Percentiles rank a stretch among this genome's conserved stretches.
Evolutionary conservation across 2,888 invertebrate genomes (phyloP).

Genomic region (Cerastoderma edule): DNA sequence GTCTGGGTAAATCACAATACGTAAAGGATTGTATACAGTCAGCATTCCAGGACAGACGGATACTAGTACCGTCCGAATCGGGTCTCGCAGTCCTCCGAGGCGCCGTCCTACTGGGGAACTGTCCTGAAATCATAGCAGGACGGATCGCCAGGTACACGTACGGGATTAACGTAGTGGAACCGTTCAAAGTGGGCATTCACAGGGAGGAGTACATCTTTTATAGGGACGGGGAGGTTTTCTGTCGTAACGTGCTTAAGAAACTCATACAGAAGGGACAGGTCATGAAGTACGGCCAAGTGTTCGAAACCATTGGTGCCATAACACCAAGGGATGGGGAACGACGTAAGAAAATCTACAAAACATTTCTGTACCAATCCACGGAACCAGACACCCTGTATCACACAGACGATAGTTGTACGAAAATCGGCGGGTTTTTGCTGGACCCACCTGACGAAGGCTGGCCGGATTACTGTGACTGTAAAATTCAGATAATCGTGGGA

Average conservation of each 20-base stretch:
- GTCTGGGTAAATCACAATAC: slow-evolving; percentile 27
- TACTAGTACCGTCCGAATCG: slow-evolving; percentile 23
- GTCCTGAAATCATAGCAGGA: slow-evolving; percentile 26
- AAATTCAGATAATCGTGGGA: slow-evolving; percentile 16
- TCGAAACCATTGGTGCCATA: slow-evolving; percentile 9
- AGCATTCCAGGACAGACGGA: slow-evolving; percentile 7
- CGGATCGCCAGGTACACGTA: slow-evolving; percentile 33
- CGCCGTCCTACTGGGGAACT: slow-evolving; percentile 26
- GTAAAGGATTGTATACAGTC: slow-evolving; percentile 15
- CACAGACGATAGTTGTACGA: slow-evolving; percentile 25
- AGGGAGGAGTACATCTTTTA: slow-evolving; percentile 26
- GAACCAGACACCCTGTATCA: slow-evolving; percentile 4
- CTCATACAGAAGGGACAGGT: slow-evolving; percentile 35
- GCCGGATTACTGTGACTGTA: slow-evolving; percentile 25
- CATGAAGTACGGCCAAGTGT: slow-evolving; percentile 24
- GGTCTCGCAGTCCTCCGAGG: slow-evolving; percentile 31
- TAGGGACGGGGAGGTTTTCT: slow-evolving; percentile 29
- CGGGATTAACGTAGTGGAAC: slow-evolving; percentile 26
- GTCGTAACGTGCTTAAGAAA: slow-evolving; percentile 23
- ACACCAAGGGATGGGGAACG: slow-evolving; percentile 13
- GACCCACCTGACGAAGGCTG: slow-evolving; percentile 25
- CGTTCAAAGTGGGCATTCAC: slow-evolving; percentile 19
- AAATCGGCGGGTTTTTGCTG: slow-evolving; percentile 20
- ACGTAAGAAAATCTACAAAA: slow-evolving; percentile 18
- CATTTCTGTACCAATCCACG: slow-evolving; percentile 27